A percentile compares a stretch with the other conserved stretches of the same genome.
phyloP scores from a whole-genome alignment of 1,140 invertebrate species.

The Brachionus asplanchnoidis region DNA sequence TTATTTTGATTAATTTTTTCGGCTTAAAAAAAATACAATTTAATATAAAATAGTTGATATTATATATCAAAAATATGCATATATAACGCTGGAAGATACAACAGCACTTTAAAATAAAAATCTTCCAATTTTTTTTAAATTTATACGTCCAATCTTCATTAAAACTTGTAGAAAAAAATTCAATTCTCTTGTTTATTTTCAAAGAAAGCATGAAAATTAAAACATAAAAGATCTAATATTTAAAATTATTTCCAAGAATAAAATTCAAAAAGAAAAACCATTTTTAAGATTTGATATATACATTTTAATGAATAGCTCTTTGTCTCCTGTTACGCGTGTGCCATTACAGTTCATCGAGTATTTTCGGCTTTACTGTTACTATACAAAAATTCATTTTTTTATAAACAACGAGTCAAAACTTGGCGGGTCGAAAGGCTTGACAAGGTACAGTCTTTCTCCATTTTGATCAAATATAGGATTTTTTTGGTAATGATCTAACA shows the following conservation, averaged over 20 bases:
- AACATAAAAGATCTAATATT: not conserved
- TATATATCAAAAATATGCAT: not conserved
- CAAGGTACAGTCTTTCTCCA: slow-evolving; percentile 53
- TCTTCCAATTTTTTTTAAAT: not conserved
- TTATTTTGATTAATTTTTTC: not conserved
- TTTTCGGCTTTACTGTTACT: not conserved
- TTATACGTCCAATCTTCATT: not conserved
- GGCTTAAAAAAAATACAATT: not conserved
- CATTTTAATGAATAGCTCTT: not conserved
- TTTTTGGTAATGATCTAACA: slow-evolving; percentile 95
- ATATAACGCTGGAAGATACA: not conserved
- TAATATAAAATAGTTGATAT: not conserved
- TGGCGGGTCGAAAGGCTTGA: slow-evolving; percentile 49
- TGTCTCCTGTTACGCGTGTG: not conserved
- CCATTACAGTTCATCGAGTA: not conserved
- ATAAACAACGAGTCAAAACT: slow-evolving; percentile 1
- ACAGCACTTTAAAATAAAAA: not conserved
- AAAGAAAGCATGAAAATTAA: not conserved
- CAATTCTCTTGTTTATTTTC: not conserved
- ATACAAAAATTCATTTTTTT: not conserved
- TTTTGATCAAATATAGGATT: slow-evolving; percentile 83
- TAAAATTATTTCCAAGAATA: not conserved
- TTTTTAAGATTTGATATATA: not conserved
- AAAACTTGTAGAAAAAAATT: not conserved
- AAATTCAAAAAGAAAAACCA: not conserved